Percentiles rank a stretch among this genome's conserved stretches.
These are phyloP conservation scores for Micromussa lordhowensis DNA, from an alignment of 92 coral and sea anemone genomes.

Conservation along the genomic window DNA sequence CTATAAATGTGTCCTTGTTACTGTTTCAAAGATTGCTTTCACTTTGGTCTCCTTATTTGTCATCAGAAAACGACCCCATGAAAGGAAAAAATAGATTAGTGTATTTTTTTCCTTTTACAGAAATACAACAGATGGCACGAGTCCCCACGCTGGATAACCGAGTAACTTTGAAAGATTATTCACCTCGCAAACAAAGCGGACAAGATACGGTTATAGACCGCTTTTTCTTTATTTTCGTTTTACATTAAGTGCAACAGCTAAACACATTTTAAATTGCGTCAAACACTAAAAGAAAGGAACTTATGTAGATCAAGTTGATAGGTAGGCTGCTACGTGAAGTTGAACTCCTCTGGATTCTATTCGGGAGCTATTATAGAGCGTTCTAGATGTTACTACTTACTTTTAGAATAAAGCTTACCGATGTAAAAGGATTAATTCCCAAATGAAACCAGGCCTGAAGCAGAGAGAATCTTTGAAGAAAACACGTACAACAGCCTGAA, in stretches of 20 bases:
- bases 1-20: constrained; percentile 3
- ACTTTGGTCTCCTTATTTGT: not conserved
- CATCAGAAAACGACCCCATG: not conserved
- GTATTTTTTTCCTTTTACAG: not conserved
- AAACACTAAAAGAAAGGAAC: not conserved
- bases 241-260: not conserved
- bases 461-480: not conserved
- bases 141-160: constrained; percentile 4
- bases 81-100: not conserved
- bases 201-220: not conserved
- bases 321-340: not conserved
- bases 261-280: not conserved
- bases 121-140: constrained; percentile 26
- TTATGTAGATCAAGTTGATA: not conserved
- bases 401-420: not conserved
- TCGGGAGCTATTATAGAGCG: not conserved
- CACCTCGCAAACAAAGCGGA: not conserved
- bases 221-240: not conserved
- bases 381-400: not conserved
- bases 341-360: not conserved
- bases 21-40: not conserved
- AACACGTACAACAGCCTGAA: not conserved
- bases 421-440: not conserved
- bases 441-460: not conserved
- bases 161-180: not conserved